Evolutionary conservation across 2,797 vertebrate genomes (phyloP), one percentile per base, ranked within the genome.

Genomic region (Melanotaenia boesemani): DNA sequence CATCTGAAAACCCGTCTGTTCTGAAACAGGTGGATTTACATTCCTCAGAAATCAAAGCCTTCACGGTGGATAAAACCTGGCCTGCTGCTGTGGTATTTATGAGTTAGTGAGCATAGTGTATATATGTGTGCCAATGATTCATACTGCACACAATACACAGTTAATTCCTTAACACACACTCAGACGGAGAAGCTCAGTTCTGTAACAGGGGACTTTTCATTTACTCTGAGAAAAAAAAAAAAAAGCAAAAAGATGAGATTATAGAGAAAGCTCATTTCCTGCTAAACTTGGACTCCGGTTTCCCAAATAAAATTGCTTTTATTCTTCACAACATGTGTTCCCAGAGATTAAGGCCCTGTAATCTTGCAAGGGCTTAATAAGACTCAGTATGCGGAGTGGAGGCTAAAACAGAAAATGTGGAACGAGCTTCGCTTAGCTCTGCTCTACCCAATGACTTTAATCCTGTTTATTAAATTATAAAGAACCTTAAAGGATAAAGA

Each of bases 231-330:
- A 62, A 52, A 26, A 28, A 34, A 46, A 44, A 72, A 69, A 77
- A 84, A 86, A 81, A 70, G 84, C 85, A 90, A 75, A 86, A 88
- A 93, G 80, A 88, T 85, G 93, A 94, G 95, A 94, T 95, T 95
- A 95, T 79, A 76, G 90, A 88, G 91, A 94, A 93, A 95, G 93
- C 93, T 93, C 85, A 95, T 96, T 96, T 95, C 93, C 88, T 93
- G 92, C 94, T 94, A 93, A 95, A 93, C 93, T 89, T 88, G 93
- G 95, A 95, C 94, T 93, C 91, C 83, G 81, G 91, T 95, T 96
- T 95, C 94, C 95, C 89, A 93, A 96, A 95, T 94, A 95, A 96
- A 97, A 96, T 95, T 94, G 95, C 93, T 96, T 97, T 97, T 96
- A 95, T 96, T 96, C 95, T 95, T 94, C 91, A 90, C 95, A 94